Conservation (phyloP, 1,140 invertebrate genomes). For the Hirudo medicinalis region DNA sequence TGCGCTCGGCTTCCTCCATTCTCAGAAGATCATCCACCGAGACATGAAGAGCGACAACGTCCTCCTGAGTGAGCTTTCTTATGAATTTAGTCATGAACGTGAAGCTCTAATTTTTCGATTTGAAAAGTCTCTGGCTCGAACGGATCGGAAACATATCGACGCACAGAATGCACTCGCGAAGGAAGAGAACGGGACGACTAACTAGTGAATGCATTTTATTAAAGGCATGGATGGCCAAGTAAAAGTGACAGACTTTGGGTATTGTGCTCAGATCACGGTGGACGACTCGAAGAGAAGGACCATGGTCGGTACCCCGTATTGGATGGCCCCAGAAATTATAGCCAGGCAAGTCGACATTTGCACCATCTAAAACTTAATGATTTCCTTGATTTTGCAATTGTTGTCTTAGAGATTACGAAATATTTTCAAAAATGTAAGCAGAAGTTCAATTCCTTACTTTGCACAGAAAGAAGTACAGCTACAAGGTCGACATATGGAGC, state of each 20-base stretch:
- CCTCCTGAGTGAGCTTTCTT: conserved; percentile 40
- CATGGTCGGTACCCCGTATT: conserved; percentile 42
- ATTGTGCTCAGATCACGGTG: conserved; percentile 36
- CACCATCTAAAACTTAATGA: too few relatives aligned
- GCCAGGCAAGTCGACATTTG: conserved; percentile 22
- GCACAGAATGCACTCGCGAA: too few relatives aligned
- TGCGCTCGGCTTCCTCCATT: conserved; percentile 22
- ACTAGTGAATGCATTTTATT: too few relatives aligned
- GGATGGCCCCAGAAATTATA: conserved; percentile 37
- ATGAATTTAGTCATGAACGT: too few relatives aligned
- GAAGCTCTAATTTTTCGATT: too few relatives aligned
- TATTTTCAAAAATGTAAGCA: too few relatives aligned
- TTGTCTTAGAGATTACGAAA: too few relatives aligned
- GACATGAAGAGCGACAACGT: conserved; percentile 26
- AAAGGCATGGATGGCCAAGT: conserved; percentile 25
- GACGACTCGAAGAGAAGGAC: conserved; percentile 33
- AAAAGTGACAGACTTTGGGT: conserved; percentile 42
- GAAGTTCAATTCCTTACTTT: too few relatives aligned
- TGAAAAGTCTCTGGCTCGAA: too few relatives aligned
- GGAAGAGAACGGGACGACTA: too few relatives aligned
- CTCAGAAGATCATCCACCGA: conserved; percentile 24
- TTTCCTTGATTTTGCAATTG: too few relatives aligned
- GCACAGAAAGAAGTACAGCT: conserved; percentile 21
- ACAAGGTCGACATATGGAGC: conserved; percentile 29
- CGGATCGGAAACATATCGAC: too few relatives aligned